A percentile compares a stretch with the other conserved stretches of the same genome.
Evolutionary conservation across 1,140 invertebrate genomes (phyloP).

Genomic region (Melanaphis sacchari): DNA sequence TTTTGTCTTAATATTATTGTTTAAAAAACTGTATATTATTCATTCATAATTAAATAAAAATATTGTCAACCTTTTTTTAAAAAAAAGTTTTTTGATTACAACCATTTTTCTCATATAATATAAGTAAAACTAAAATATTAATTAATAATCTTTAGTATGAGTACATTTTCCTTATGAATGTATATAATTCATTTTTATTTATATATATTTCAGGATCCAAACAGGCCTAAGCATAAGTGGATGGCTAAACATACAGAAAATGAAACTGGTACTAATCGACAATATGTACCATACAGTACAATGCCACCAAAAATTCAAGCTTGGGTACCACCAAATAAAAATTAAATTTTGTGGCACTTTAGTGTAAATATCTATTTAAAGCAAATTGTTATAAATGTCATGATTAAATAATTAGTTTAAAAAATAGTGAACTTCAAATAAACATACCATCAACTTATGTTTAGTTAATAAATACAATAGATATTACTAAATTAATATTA

Average conservation of each 20-base stretch:
- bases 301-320: conserved; percentile 82
- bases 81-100: background rate
- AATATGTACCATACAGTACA: conserved; percentile 91
- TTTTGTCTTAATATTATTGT: no score
- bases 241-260: conserved; percentile 85
- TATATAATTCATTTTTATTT: background rate
- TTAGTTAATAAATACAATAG: background rate
- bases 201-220: conserved; percentile 68
- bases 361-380: conserved; percentile 34
- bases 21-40: no score
- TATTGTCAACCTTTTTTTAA: background rate
- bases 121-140: background rate
- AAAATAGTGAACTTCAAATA: background rate
- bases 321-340: conserved; percentile 74
- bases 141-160: background rate
- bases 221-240: conserved; percentile 83
- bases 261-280: conserved; percentile 76
- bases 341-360: background rate
- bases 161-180: background rate
- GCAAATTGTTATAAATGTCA: conserved; percentile 2
- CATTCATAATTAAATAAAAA: no score
- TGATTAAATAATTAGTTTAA: conserved; percentile 6
- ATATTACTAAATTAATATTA: background rate
- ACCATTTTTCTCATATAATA: background rate
- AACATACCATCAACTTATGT: background rate